Base-by-base conservation (phyloP, 2,797 vertebrate genomes). In the Agapornis canus region DNA sequence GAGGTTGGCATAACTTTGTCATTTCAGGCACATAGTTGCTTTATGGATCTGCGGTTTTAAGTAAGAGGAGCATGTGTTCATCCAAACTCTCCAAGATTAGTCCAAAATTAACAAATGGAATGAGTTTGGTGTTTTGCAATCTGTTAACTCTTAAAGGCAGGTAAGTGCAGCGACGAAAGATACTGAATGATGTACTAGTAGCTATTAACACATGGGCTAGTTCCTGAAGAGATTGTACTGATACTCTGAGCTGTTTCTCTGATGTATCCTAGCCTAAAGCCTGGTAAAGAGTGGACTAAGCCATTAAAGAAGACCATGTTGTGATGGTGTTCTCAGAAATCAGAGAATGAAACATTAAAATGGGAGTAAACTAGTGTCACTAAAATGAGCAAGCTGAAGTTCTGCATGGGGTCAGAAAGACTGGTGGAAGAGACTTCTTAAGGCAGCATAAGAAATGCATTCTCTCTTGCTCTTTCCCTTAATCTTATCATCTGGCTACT, bases 201-300 rank as follows among this genome's bases (percentile, higher is more conserved):
- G 14, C 8, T 83, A 5, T 59, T 73, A 63, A 21, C 16, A 37
- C 0, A 0, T 31, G 12, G 10, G 2, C 3, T 68, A 18, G 3
- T 39, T 81, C 11, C 43, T 37, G 29, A 6, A 51, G 27, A 10
- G 40, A 35, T 7, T 52, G 18, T 52, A 35, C 15, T 40, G 11
- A 18, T 23, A 26, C 3, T 78, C 29, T 12, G 31, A 78, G 32
- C 20, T 70, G 19, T 61, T 94, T 39, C 25, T 78, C 26, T 61
- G 14, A 37, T 19, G 35, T 19, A 32, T 10, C 17, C 2, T 11
- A 54, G 13, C 37, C 29, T 49, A 47, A 80, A 43, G 6, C 27
- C 43, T 1, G 0, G 25, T 60, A 31, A 77, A 40, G 16, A 75
- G 9, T 18, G 11, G 25, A 70, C n/a, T 40, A 59, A 79, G 16